Conservation (phyloP, 2,888 invertebrate genomes). For the Diploptera punctata region DNA sequence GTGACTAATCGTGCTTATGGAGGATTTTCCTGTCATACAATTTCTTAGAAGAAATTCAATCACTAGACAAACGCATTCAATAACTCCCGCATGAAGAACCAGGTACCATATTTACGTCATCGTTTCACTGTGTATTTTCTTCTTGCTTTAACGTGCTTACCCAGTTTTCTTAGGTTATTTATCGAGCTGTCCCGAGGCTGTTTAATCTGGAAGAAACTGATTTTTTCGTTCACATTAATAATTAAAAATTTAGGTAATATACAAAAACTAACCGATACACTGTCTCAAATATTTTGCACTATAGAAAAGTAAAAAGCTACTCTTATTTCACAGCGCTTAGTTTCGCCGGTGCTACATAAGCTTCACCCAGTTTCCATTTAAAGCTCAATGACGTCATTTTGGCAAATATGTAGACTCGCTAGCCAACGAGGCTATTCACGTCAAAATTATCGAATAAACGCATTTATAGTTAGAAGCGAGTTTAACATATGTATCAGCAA, state of each 20-base stretch:
- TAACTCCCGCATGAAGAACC: too few relatives aligned
- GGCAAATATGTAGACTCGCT: slow-evolving; percentile 40
- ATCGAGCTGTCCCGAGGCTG: slow-evolving; percentile 16
- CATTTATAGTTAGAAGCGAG: background rate
- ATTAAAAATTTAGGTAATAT: background rate
- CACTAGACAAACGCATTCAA: too few relatives aligned
- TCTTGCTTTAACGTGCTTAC: slow-evolving; percentile 8
- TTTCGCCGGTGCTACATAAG: slow-evolving; percentile 1
- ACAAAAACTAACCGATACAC: background rate
- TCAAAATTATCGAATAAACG: background rate
- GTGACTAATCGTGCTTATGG: too few relatives aligned
- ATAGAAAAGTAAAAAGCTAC: background rate
- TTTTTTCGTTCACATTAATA: background rate
- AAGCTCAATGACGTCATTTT: slow-evolving; percentile 41
- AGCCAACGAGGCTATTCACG: slow-evolving; percentile 24
- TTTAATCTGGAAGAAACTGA: background rate
- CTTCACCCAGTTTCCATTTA: slow-evolving; percentile 43
- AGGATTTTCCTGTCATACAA: too few relatives aligned
- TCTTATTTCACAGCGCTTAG: background rate
- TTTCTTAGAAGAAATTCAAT: too few relatives aligned
- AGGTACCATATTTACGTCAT: background rate
- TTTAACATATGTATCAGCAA: background rate
- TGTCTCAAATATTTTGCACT: background rate
- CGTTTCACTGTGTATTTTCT: background rate
- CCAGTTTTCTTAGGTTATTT: slow-evolving; percentile 12